A percentile compares a stretch with the other conserved stretches of the same genome.
Conservation (phyloP, 2,888 invertebrate genomes). For the Eurytoma californica region DNA sequence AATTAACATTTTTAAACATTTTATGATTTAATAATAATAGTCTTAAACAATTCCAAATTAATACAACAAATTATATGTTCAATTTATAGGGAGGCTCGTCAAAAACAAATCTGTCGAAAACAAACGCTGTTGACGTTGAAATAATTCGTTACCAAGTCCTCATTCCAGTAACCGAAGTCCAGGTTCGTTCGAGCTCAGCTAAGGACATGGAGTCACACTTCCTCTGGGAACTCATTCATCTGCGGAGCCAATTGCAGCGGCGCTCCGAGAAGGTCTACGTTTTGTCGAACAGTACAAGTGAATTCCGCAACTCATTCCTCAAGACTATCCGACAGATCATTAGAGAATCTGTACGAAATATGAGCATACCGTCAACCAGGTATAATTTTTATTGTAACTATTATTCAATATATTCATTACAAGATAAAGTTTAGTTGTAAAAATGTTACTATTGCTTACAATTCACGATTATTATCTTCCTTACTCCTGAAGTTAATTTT, state of each 20-base stretch:
- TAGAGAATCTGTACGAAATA: constrained; percentile 96
- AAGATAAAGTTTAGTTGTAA: too few species aligned
- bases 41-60: too few species aligned
- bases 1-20: too few species aligned
- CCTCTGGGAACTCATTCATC: constrained; percentile 97
- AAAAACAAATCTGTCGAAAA: constrained; percentile 84
- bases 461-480: background rate
- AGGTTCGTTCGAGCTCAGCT: constrained; percentile 94
- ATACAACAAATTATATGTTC: too few species aligned
- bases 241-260: constrained; percentile 93
- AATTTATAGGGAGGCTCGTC: constrained; percentile 86
- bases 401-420: background rate
- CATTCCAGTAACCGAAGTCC: constrained; percentile 97
- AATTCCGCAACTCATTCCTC: constrained; percentile 97
- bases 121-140: constrained; percentile 90
- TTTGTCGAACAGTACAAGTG: constrained; percentile 95
- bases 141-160: constrained; percentile 97
- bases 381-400: constrained; percentile 3
- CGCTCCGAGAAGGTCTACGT: constrained; percentile 98
- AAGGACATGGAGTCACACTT: constrained; percentile 97
- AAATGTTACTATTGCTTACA: too few species aligned
- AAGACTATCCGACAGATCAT: constrained; percentile 98
- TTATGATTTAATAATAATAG: too few species aligned
- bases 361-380: constrained; percentile 92
- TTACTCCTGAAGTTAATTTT: background rate